A percentile compares a stretch with the other conserved stretches of the same genome.
Conservation (phyloP, 1,140 invertebrate genomes). For the Belonocnema kinseyi region DNA sequence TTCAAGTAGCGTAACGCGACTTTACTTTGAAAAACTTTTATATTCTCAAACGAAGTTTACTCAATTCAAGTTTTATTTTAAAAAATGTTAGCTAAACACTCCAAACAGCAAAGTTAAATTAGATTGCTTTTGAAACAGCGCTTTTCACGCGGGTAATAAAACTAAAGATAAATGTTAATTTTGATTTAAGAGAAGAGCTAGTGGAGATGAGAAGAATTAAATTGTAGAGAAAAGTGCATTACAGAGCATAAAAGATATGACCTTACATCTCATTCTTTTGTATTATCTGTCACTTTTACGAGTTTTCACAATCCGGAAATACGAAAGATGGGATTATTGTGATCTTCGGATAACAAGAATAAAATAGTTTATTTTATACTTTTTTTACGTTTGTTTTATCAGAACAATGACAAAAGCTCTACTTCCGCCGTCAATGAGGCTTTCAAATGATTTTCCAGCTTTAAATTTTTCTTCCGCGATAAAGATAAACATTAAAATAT, state of each 20-base stretch:
- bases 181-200: conserved; percentile 3
- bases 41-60: background rate
- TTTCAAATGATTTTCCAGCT: background rate
- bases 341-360: conserved; percentile 1
- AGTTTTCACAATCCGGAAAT: conserved; percentile 7
- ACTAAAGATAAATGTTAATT: background rate
- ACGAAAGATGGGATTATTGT: conserved; percentile 11
- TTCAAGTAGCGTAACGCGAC: conserved; percentile 30
- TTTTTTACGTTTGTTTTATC: background rate
- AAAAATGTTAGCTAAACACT: no score
- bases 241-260: background rate
- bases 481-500: background rate
- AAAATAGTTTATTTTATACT: conserved; percentile 17
- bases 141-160: no score
- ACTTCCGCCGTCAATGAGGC: background rate
- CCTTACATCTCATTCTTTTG: conserved; percentile 4
- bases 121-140: no score
- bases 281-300: conserved; percentile 8
- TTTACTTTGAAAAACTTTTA: conserved; percentile 30
- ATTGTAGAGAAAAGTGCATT: background rate
- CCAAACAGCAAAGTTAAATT: no score
- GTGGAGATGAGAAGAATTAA: background rate
- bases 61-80: background rate
- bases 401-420: background rate
- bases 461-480: background rate